Evolutionary conservation across 37 sponge, comb jelly and placozoan species (phyloP).

Genomic region (Halichondria panicea): DNA sequence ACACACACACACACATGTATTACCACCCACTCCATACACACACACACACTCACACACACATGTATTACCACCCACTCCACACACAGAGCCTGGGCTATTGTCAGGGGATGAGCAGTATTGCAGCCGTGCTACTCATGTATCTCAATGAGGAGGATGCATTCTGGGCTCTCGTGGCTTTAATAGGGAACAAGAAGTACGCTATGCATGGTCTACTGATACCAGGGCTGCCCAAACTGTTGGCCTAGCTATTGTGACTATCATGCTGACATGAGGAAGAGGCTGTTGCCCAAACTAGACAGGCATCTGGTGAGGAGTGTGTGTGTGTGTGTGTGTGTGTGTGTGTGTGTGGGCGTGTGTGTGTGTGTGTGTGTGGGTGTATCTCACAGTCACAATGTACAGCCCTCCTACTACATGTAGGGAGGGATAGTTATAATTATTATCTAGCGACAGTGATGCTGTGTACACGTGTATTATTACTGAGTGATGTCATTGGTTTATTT

Average conservation of each 20-base stretch:
- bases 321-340: background rate
- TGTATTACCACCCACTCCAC: too few species aligned
- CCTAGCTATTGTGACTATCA: constrained; percentile 82
- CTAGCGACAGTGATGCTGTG: too few species aligned
- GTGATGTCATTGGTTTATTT: too few species aligned
- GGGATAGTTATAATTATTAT: too few species aligned
- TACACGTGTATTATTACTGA: too few species aligned
- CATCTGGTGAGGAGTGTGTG: constrained; percentile 70
- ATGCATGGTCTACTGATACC: constrained; percentile 95
- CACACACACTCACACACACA: too few species aligned
- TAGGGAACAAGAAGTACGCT: constrained; percentile 72
- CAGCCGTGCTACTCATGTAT: constrained; percentile 95
- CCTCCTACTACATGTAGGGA: too few species aligned
- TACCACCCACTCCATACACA: too few species aligned
- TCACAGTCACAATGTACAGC: too few species aligned
- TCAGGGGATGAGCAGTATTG: constrained; percentile 94
- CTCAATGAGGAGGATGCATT: constrained; percentile 98
- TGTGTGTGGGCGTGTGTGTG: background rate
- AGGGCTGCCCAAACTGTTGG: constrained; percentile 82
- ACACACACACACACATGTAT: too few species aligned
- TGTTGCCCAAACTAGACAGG: constrained; percentile 81
- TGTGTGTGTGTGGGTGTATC: background rate
- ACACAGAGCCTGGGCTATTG: constrained; percentile 89
- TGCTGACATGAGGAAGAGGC: constrained; percentile 50
- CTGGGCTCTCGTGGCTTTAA: constrained; percentile 90